Base-by-base conservation (phyloP, 2,888 invertebrate species). In the Idaea dimidiata region DNA sequence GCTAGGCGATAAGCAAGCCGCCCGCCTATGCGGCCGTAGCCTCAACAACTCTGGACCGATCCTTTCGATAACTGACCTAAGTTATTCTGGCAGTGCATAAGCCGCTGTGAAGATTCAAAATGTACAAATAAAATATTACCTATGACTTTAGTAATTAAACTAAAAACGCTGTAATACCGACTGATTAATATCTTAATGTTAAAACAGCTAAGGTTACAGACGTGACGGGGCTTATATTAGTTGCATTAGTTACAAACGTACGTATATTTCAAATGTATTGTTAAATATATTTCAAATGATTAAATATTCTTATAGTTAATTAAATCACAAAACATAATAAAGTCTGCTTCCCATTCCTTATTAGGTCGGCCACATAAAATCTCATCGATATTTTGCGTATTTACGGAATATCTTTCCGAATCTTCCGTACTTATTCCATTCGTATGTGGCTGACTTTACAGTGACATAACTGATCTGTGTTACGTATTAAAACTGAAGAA, bases 381-480 rank as follows among this genome's bases (percentile, higher is more conserved):
- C 3, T 24, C 24, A 24, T 24, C 5, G 24, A 24, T 24, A 5
- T 24, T 24, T 24, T 24, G 24, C 24, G n/a, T n/a, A n/a, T 24
- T 24, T 24, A 24, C 5, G 1, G 24, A 24, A 3, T 24, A 24
- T 24, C 5, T 24, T n/a, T n/a, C n/a, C n/a, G n/a, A n/a, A 24
- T 24, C 1, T 24, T 24, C 24, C 3, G 24, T 24, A 24, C 24
- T 3, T 1, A 24, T 24, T 24, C 24, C 24, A 5, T 24, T 3
- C 24, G 24, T 24, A 24, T 24, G 24, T 24, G 24, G 24, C 24
- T 5, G 24, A 59, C 10, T 33, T 59, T 17, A 62, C 7, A 16
- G 62, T 62, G 65, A 73, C 68, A 72, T 74, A 73, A 82, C 82
- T 82, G 81, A 84, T 81, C 82, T 73, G 75, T 80, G 78, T 84